Evolutionary conservation across 35 echinoderm and acorn worm species (phyloP), one percentile per base, ranked within the genome.

Genomic region (Lytechinus pictus): DNA sequence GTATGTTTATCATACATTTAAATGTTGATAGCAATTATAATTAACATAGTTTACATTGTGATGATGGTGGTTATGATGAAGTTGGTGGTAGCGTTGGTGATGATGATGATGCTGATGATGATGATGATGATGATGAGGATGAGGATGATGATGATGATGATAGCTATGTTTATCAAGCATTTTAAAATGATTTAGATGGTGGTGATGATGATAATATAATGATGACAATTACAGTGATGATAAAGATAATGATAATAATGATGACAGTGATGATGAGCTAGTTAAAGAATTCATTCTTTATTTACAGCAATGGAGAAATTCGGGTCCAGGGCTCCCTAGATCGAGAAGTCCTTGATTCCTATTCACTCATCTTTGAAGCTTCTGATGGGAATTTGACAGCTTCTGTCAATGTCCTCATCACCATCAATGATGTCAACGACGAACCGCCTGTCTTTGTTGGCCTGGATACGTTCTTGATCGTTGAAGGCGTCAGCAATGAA

Each of bases 391-490:
- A 95, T 54, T 52, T 95, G 97, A 92, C 61, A 57, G 57, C 92
- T 27, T 61, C 87, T 16, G 89, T 93, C 24, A 14, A 9, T 54
- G 44, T 99, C 44, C 44, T 86, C 4, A 95, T 99, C 44, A 96
- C 92, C 1, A 52, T 99, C 27, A 24, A 96, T 7, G 97, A 97
- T 86, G 54, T 97, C 57, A 99, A 99, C 53, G 98, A 99, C 60
- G 96, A 99, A 12, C 96, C 92, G 28, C 98, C 98, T 53, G 21
- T 52, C 27, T 96, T 99, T 28, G 97, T 95, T 28, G 44, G 28
- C 3, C 94, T 94, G 52, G 61, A 95, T n/a, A 88, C 96, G 8
- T 99, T 99, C 94, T 57, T 98, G 6, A 95, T 97, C 4, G 88
- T 95, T 27, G 97, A 98, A 57, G 95, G 95, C 61, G 55, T 86